phyloP scores from a whole-genome alignment of 2,888 invertebrate genomes.

The Dimorphilus gyrociliatus region DNA sequence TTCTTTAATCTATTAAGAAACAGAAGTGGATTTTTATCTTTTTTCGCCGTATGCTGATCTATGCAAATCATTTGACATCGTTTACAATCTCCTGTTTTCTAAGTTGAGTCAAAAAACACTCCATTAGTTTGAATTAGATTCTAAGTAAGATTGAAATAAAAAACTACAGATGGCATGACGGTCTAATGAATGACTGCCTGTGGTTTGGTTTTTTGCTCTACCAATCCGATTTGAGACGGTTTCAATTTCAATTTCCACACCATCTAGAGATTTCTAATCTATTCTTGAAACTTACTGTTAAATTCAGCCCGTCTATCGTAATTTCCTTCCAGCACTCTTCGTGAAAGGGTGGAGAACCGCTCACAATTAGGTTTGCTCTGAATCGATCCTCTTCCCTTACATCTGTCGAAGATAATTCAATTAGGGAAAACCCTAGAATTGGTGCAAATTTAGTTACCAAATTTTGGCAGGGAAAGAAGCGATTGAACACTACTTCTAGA shows the following conservation, averaged over 20 bases:
- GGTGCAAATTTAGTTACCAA: too few species aligned
- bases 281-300: slow-evolving; percentile 38
- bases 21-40: slow-evolving; percentile 34
- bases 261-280: too few species aligned
- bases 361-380: slow-evolving; percentile 72
- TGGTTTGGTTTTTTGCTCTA: too few species aligned
- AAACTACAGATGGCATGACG: too few species aligned
- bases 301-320: slow-evolving; percentile 17
- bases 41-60: slow-evolving; percentile 64
- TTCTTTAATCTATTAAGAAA: too few species aligned
- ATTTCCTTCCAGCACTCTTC: slow-evolving; percentile 53
- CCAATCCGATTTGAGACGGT: too few species aligned
- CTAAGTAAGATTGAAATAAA: too few species aligned
- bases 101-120: slow-evolving; percentile 9
- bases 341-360: slow-evolving; percentile 52
- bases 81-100: slow-evolving; percentile 63
- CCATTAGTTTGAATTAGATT: too few species aligned
- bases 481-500: too few species aligned
- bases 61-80: slow-evolving; percentile 92
- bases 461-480: too few species aligned
- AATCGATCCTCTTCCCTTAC: slow-evolving; percentile 51
- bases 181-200: too few species aligned
- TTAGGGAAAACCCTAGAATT: not conserved
- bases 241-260: slow-evolving; percentile 1
- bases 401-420: slow-evolving; percentile 4